A percentile compares a stretch with the other conserved stretches of the same genome.
These are phyloP conservation scores for Rhombomys opimus DNA, from an alignment of 2,113 vertebrate species.

Conservation along the genomic window DNA sequence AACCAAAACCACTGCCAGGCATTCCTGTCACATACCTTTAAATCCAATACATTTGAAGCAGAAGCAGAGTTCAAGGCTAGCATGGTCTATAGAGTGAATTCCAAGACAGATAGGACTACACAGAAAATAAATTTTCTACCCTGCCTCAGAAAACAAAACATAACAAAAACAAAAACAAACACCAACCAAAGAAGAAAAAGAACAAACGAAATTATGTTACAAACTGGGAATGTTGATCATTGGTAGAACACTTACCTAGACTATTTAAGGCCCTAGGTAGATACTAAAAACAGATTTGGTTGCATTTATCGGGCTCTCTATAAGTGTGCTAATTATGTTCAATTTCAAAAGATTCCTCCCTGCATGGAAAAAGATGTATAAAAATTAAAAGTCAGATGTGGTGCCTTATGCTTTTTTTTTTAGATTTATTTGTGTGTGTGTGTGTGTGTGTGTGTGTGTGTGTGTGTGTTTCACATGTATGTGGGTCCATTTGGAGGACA, in stretches of 20 bases:
- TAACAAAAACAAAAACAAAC: neutral
- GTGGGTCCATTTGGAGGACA: neutral
- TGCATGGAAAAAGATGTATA: conserved; percentile 8
- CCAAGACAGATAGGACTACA: neutral
- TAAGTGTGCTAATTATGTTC: neutral
- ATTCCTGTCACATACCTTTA: neutral
- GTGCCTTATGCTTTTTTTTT: neutral
- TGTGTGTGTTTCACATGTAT: neutral
- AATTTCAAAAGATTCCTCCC: conserved; percentile 28
- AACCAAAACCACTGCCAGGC: neutral
- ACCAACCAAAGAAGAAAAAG: neutral
- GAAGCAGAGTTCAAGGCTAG: neutral
- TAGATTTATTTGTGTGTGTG: neutral
- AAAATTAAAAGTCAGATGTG: neutral
- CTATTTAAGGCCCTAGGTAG: neutral
- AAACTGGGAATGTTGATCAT: neutral
- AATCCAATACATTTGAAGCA: neutral
- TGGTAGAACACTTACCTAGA: neutral
- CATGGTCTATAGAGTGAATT: neutral
- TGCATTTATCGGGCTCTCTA: neutral
- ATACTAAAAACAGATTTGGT: neutral
- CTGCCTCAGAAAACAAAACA: neutral
- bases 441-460: neutral
- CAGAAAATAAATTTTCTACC: no score
- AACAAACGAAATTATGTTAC: neutral